Conservation (phyloP, 2,888 invertebrate species). For the Petrophora chlorosata region DNA sequence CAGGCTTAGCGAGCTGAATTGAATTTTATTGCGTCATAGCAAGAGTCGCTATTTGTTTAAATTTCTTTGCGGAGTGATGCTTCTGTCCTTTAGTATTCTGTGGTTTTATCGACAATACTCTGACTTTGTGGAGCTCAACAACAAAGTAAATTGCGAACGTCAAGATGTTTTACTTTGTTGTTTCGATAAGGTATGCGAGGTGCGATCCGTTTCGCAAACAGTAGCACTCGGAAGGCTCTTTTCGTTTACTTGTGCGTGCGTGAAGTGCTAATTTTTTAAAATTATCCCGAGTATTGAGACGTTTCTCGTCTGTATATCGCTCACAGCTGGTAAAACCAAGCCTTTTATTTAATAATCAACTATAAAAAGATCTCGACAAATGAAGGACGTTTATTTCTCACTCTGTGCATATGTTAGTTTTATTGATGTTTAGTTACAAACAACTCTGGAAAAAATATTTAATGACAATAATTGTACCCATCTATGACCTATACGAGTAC, state of each 20-base stretch:
- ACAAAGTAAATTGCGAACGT: too few species aligned
- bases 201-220: slow-evolving; percentile 49
- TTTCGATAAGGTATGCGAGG: slow-evolving; percentile 26
- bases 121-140: too few species aligned
- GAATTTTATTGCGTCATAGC: too few species aligned
- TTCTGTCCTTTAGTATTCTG: too few species aligned
- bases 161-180: too few species aligned
- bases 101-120: too few species aligned
- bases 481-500: too few species aligned
- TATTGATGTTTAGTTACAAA: neutral
- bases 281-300: slow-evolving; percentile 34
- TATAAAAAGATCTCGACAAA: slow-evolving; percentile 44
- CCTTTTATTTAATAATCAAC: slow-evolving; percentile 52
- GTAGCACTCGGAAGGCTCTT: slow-evolving; percentile 32
- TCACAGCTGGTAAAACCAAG: slow-evolving; percentile 28
- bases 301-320: slow-evolving; percentile 19
- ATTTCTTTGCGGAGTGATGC: too few species aligned
- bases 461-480: too few species aligned
- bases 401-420: slow-evolving; percentile 23
- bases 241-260: slow-evolving; percentile 29
- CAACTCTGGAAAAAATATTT: too few species aligned
- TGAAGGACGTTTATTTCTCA: slow-evolving; percentile 45
- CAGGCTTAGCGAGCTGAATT: too few species aligned
- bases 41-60: too few species aligned
- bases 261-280: slow-evolving; percentile 42